Evolutionary conservation across 1,140 invertebrate species (phyloP).

Genomic region (Papilio helenus): DNA sequence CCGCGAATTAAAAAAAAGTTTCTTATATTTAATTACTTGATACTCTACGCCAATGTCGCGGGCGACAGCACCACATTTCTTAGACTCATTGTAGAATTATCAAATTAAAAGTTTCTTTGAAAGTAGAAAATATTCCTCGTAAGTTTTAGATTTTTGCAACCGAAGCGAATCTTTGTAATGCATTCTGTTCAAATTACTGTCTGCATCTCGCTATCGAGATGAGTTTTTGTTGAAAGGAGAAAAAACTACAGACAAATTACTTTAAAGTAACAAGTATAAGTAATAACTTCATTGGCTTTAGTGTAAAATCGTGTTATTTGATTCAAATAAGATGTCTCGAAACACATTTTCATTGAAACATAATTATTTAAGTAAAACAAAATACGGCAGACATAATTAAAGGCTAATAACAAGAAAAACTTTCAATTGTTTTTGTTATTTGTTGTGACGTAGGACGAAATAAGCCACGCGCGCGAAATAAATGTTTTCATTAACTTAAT

Average conservation of each 20-base stretch:
- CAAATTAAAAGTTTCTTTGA: conserved; percentile 11
- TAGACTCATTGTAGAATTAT: neutral
- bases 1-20: too few species aligned
- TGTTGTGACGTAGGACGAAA: neutral
- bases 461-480: neutral
- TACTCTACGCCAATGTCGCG: neutral
- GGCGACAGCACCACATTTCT: neutral
- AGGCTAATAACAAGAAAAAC: neutral
- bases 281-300: conserved; percentile 4
- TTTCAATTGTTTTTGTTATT: neutral
- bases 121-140: neutral
- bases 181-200: neutral
- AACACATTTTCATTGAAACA: neutral
- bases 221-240: conserved; percentile 3
- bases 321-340: neutral
- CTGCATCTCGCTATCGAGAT: conserved; percentile 2
- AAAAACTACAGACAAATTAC: neutral
- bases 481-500: conserved; percentile 21
- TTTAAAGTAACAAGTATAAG: neutral
- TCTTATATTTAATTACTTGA: too few species aligned
- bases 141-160: conserved; percentile 3
- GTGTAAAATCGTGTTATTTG: neutral
- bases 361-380: too few species aligned
- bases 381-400: neutral
- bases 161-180: neutral